phyloP scores from a whole-genome alignment of 2,113 vertebrate species.

The Chlorodrepanis virens region DNA sequence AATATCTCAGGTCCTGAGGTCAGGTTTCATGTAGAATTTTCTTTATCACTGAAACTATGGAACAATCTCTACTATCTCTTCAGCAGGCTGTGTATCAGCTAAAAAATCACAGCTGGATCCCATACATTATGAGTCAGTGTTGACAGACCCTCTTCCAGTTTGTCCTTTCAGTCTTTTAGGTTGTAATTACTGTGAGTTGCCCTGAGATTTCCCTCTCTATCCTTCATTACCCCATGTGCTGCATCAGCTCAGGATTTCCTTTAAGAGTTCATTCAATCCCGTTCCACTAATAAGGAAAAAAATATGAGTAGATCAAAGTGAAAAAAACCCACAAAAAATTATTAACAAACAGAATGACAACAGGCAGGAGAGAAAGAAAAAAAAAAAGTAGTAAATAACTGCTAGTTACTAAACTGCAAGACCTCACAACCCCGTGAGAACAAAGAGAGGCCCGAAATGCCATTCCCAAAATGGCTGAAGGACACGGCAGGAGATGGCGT shows the following conservation, averaged over 20 bases:
- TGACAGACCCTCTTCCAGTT: neutral
- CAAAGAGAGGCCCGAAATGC: neutral
- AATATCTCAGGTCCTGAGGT: neutral
- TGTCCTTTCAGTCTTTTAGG: neutral
- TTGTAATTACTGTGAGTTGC: neutral
- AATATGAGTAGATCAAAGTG: neutral
- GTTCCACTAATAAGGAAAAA: neutral
- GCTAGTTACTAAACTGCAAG: neutral
- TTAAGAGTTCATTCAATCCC: neutral
- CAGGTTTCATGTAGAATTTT: neutral
- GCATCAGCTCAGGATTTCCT: neutral
- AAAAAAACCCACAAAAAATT: neutral
- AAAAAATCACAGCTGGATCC: neutral
- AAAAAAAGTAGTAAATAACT: neutral
- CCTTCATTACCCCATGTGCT: neutral
- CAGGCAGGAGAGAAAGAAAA: no score
- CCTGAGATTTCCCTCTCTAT: neutral
- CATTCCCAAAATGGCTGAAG: neutral
- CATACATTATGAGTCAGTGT: neutral
- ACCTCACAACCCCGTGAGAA: fast-evolving
- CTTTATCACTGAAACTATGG: neutral
- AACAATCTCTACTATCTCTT: neutral
- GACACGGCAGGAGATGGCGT: no score
- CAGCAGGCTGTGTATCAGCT: neutral
- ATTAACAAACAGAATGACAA: neutral